A percentile compares a stretch with the other conserved stretches of the same genome.
phyloP scores from a whole-genome alignment of 2,797 vertebrate species.

The Hydrocynus forskahlii region DNA sequence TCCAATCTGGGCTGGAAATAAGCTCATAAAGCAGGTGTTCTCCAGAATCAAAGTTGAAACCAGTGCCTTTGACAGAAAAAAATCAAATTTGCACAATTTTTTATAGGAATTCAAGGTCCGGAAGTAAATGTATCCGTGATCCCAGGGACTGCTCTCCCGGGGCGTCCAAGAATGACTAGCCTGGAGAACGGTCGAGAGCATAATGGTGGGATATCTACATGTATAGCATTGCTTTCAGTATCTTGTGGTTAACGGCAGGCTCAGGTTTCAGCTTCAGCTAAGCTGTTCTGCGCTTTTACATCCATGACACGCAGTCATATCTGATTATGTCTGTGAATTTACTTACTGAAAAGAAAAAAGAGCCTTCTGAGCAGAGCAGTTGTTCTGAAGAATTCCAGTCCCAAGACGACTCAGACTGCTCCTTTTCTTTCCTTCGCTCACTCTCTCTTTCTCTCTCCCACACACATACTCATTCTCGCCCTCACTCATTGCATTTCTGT shows the following conservation, averaged over 20 bases:
- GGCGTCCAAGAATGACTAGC: not conserved
- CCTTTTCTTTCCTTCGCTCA: not conserved
- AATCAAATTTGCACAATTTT: too few relatives aligned
- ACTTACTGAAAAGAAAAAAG: constrained; percentile 30
- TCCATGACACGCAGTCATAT: not conserved
- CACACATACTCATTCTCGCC: constrained; percentile 22
- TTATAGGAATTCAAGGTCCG: too few relatives aligned
- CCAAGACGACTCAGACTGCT: not conserved
- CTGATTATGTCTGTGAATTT: constrained; percentile 18
- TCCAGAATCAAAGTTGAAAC: too few relatives aligned
- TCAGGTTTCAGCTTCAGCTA: not conserved
- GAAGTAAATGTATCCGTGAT: not conserved
- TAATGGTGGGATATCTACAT: not conserved
- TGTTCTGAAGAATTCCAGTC: constrained; percentile 35
- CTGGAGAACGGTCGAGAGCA: not conserved
- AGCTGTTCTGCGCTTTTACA: not conserved
- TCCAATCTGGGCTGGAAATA: too few relatives aligned
- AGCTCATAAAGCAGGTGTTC: too few relatives aligned
- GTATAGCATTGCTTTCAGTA: not conserved
- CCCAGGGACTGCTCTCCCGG: not conserved
- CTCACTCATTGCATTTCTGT: constrained; percentile 1
- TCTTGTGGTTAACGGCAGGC: not conserved
- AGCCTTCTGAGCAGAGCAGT: constrained; percentile 20
- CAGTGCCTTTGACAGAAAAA: too few relatives aligned
- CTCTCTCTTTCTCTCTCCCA: not conserved